Evolutionary conservation across 2,113 vertebrate genomes (phyloP).

Genomic region (Actenoides lindsayi): DNA sequence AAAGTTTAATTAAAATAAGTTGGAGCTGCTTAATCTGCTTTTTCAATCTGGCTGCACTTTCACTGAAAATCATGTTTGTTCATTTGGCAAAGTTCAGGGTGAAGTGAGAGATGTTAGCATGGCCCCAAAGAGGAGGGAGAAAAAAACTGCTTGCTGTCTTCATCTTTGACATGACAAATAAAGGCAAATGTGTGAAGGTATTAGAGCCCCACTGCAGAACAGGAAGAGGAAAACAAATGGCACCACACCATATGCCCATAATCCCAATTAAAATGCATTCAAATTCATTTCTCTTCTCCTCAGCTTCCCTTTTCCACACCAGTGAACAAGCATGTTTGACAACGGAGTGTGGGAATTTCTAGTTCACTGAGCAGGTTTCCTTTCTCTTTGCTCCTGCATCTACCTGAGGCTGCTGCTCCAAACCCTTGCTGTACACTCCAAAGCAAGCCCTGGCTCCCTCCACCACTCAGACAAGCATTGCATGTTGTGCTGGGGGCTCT

Average conservation of each 20-base stretch:
- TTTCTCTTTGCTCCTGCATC: not conserved
- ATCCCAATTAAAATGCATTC: slow-evolving; percentile 55
- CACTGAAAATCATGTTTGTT: not conserved
- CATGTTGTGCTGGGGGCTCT: not conserved
- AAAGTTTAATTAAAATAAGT: slow-evolving; percentile 27
- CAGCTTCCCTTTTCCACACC: slow-evolving; percentile 51
- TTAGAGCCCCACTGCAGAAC: slow-evolving; percentile 22
- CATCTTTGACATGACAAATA: slow-evolving; percentile 19
- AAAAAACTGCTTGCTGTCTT: not conserved
- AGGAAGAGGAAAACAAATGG: slow-evolving; percentile 53
- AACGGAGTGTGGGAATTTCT: slow-evolving; percentile 62
- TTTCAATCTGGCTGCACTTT: not conserved
- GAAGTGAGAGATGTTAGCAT: not conserved
- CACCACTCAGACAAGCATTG: not conserved
- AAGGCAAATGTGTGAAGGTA: slow-evolving; percentile 48
- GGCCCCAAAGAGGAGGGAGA: not conserved
- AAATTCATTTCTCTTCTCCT: slow-evolving; percentile 31
- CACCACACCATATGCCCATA: not conserved
- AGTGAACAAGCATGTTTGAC: slow-evolving; percentile 59
- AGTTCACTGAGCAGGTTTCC: slow-evolving; percentile 52
- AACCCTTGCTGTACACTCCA: accelerated
- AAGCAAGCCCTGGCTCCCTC: not conserved
- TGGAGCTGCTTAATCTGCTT: not conserved
- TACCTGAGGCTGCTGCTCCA: slow-evolving; percentile 21
- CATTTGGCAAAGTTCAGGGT: slow-evolving; percentile 2